phyloP scores from a whole-genome alignment of 2,113 vertebrate species.

The Proteles cristata region DNA sequence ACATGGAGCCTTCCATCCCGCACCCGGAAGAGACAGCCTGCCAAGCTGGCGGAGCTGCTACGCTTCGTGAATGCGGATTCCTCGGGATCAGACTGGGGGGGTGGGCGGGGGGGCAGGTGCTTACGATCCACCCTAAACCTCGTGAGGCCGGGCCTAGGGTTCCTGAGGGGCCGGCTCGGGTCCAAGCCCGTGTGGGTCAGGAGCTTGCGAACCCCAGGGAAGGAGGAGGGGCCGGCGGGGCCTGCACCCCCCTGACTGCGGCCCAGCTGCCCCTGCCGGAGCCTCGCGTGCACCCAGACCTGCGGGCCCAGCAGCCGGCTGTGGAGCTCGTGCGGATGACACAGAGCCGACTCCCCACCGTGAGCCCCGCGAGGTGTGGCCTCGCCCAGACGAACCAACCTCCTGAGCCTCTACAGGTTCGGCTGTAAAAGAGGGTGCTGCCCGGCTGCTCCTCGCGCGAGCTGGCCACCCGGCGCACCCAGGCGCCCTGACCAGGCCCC shows the following conservation, averaged over 20 bases:
- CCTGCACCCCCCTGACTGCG: background rate
- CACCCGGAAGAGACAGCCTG: background rate
- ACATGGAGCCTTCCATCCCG: background rate
- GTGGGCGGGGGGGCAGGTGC: background rate
- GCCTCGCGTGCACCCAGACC: background rate
- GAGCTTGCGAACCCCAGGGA: background rate
- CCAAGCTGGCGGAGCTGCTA: accelerated
- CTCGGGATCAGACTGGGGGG: background rate
- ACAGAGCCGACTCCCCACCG: no score
- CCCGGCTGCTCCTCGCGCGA: background rate
- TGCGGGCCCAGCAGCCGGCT: no score
- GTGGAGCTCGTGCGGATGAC: no score
- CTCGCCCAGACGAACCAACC: background rate
- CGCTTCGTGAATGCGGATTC: accelerated
- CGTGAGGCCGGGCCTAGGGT: background rate
- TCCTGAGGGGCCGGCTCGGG: background rate
- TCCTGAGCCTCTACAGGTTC: no score
- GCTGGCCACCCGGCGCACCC: background rate
- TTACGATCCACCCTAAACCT: background rate
- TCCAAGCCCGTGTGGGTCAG: background rate
- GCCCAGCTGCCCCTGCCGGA: background rate
- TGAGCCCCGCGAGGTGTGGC: background rate
- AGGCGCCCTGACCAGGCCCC: accelerated
- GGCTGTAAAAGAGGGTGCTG: background rate
- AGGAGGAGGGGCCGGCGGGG: background rate